Percentiles rank a stretch among this genome's conserved stretches.
Conservation (phyloP, 35 echinoderm and acorn worm genomes). For the Diadema setosum region DNA sequence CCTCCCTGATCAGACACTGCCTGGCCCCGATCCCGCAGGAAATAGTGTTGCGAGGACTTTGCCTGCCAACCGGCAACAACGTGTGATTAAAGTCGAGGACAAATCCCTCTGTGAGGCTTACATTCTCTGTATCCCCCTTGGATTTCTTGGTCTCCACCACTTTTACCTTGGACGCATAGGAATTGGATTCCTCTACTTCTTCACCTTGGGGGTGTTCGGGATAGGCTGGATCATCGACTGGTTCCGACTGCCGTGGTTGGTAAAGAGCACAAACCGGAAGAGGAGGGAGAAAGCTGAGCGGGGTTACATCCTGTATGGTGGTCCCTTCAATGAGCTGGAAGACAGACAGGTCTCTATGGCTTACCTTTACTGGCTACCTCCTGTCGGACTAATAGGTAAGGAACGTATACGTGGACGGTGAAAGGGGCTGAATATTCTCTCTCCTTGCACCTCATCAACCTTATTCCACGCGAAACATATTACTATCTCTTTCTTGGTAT, state of each 20-base stretch:
- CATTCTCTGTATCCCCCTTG: constrained; percentile 7
- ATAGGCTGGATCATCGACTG: constrained; percentile 47
- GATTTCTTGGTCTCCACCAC: constrained; percentile 57
- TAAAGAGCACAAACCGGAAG: constrained; percentile 14
- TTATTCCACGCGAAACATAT: too few relatives aligned
- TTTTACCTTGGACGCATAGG: constrained; percentile 56
- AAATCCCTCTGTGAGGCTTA: constrained; percentile 41
- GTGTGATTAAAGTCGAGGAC: neutral
- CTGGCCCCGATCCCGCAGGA: neutral
- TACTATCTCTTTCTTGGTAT: neutral
- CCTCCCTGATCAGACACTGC: neutral
- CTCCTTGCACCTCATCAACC: neutral
- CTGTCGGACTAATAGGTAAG: neutral
- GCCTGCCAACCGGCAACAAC: neutral
- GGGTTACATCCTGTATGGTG: neutral
- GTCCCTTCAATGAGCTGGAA: neutral
- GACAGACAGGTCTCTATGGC: neutral
- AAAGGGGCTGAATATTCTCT: neutral
- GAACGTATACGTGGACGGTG: neutral
- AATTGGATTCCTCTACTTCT: constrained; percentile 54
- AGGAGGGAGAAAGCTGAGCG: neutral
- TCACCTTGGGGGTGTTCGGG: constrained; percentile 36
- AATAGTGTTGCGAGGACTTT: neutral
- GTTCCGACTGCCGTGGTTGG: constrained; percentile 40
- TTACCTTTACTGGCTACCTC: neutral